Conservation (phyloP, 2,113 vertebrate genomes). For the Saguinus imperator region DNA sequence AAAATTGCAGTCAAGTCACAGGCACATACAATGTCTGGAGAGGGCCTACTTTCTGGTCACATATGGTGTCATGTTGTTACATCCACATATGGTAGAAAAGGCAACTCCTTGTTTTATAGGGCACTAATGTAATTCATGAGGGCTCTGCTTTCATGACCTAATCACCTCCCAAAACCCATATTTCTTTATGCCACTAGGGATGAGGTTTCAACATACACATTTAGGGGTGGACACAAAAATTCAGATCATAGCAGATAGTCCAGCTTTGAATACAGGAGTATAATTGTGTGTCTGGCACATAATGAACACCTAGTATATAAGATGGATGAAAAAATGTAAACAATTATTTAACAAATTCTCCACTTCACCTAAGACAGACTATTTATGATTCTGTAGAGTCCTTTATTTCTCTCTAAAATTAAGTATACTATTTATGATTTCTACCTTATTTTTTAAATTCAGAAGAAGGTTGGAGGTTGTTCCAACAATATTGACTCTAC, state of each 20-base stretch:
- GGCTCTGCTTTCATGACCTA: neutral
- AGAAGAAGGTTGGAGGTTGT: neutral
- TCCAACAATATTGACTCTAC: neutral
- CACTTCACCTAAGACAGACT: neutral
- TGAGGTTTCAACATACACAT: neutral
- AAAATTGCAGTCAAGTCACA: neutral
- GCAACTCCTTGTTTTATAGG: neutral
- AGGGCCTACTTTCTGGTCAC: neutral
- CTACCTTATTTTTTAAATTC: neutral
- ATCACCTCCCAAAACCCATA: neutral
- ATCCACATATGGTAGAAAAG: neutral
- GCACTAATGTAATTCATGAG: neutral
- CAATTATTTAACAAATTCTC: neutral
- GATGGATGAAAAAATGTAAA: neutral
- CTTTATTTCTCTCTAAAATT: neutral
- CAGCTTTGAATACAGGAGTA: neutral
- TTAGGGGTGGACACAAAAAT: neutral
- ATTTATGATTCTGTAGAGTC: neutral
- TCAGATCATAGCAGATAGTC: neutral
- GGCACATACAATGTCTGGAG: neutral
- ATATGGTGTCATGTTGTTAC: neutral
- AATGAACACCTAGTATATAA: neutral
- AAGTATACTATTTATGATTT: neutral
- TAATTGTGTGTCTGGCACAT: neutral
- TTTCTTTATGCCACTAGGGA: neutral